Percentiles rank a stretch among this genome's conserved stretches.
Conservation (phyloP, 92 coral and sea anemone species). For the Heteractis magnifica region DNA sequence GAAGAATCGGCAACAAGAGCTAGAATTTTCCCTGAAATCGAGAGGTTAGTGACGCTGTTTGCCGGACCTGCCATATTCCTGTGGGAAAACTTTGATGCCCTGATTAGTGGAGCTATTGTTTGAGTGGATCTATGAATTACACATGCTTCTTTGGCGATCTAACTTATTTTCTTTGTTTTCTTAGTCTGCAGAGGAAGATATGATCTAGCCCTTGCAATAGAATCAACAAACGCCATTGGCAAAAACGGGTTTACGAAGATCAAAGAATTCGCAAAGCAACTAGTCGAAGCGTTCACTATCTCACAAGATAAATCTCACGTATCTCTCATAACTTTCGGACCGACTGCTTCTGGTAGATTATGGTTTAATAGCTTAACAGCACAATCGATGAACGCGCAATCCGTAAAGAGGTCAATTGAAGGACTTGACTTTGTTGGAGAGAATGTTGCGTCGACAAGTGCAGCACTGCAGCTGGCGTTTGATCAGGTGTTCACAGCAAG, state of each 20-base stretch:
- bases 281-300: constrained; percentile 65
- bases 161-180: background rate
- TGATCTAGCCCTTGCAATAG: constrained; percentile 61
- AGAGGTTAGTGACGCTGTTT: too few relatives aligned
- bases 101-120: background rate
- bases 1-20: too few relatives aligned
- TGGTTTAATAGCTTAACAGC: constrained; percentile 57
- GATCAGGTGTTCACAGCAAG: constrained; percentile 44
- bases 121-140: background rate
- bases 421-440: constrained; percentile 24
- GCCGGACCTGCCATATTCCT: too few relatives aligned
- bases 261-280: constrained; percentile 56
- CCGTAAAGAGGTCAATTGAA: constrained; percentile 38
- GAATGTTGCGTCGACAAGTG: constrained; percentile 27
- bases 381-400: constrained; percentile 3
- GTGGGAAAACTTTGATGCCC: too few relatives aligned
- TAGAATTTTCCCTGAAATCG: too few relatives aligned
- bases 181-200: constrained; percentile 59
- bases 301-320: constrained; percentile 42
- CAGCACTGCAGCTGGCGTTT: constrained; percentile 38
- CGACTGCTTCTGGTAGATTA: constrained; percentile 34
- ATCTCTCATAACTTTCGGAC: constrained; percentile 58
- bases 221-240: constrained; percentile 51
- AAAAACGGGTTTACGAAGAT: constrained; percentile 40
- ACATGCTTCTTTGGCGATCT: background rate